phyloP scores from a whole-genome alignment of 2,888 invertebrate genomes.

The Amorpha juglandis region DNA sequence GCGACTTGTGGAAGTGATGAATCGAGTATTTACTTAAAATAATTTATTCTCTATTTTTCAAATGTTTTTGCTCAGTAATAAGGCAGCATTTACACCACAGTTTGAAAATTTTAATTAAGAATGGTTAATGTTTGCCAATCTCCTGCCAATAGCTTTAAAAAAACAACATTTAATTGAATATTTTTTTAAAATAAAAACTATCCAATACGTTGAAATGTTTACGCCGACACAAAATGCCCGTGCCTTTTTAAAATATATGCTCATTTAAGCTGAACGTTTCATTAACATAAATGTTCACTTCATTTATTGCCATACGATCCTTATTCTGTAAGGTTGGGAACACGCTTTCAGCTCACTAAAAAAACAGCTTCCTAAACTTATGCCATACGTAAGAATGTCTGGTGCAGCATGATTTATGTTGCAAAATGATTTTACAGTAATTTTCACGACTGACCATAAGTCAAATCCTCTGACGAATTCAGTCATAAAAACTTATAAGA shows the following conservation, averaged over 20 bases:
- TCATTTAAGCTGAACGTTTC: conserved; percentile 42
- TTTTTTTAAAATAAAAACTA: neutral
- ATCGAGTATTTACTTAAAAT: too few species aligned
- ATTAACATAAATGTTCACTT: conserved; percentile 54
- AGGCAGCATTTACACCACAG: neutral
- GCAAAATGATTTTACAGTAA: too few species aligned
- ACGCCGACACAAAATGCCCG: neutral
- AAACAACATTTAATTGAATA: conserved; percentile 8
- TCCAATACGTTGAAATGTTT: conserved; percentile 1
- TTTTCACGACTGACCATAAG: too few species aligned
- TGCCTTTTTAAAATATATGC: conserved; percentile 29
- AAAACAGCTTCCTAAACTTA: conserved; percentile 8
- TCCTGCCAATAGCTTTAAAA: neutral
- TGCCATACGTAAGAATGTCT: neutral
- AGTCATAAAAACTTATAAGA: too few species aligned
- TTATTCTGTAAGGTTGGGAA: conserved; percentile 40
- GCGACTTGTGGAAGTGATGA: neutral
- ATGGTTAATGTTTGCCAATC: neutral
- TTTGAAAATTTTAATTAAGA: neutral
- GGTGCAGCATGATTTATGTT: too few species aligned
- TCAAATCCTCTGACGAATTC: too few species aligned
- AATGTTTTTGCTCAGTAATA: too few species aligned
- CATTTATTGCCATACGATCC: conserved; percentile 45
- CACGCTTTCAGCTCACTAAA: conserved; percentile 29
- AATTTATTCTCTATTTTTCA: too few species aligned